phyloP scores from a whole-genome alignment of 2,888 invertebrate genomes.

The Gisinianus flammeolus region DNA sequence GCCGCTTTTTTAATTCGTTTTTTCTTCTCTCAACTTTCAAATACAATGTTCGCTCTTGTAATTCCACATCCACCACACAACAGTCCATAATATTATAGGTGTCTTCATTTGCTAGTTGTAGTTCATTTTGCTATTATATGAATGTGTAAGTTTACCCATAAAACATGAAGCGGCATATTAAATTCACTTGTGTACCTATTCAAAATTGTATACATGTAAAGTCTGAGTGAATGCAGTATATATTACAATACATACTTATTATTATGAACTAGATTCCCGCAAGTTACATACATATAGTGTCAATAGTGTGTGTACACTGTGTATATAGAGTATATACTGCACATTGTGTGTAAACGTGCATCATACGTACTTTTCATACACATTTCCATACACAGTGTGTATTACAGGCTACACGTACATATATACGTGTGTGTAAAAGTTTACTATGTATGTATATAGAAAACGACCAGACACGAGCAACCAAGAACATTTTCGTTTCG shows the following conservation, averaged over 20 bases:
- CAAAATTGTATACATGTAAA: background rate
- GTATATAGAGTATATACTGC: background rate
- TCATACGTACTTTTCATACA: background rate
- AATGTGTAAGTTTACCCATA: background rate
- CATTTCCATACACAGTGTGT: background rate
- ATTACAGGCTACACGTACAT: background rate
- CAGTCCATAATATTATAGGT: background rate
- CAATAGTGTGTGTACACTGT: background rate
- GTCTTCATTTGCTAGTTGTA: background rate
- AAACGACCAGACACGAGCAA: background rate
- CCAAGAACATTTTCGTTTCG: background rate
- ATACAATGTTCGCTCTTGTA: no score
- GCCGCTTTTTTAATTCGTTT: constrained; percentile 49
- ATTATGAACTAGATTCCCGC: background rate
- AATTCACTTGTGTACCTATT: background rate
- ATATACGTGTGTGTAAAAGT: background rate
- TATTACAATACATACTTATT: background rate
- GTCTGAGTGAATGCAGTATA: background rate
- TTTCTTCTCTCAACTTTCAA: no score
- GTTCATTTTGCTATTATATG: background rate
- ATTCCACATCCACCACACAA: no score
- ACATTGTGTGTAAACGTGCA: background rate
- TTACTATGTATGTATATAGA: background rate
- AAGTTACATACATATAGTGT: background rate
- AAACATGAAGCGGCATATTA: background rate